Base-by-base conservation (phyloP, 2,888 invertebrate species). In the Mythimna pallens region DNA sequence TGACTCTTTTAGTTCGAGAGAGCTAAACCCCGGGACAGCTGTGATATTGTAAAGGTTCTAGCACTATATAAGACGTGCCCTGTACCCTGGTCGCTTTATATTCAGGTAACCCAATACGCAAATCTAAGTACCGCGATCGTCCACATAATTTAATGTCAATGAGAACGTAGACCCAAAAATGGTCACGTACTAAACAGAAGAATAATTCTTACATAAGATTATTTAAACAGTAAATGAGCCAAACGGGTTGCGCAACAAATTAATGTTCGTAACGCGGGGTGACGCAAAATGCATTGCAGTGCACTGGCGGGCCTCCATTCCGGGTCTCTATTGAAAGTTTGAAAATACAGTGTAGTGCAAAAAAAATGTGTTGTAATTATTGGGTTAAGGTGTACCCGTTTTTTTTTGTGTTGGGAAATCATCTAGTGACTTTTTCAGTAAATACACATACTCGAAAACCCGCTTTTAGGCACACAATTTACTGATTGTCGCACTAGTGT, bases 231-330 rank as follows among this genome's bases (percentile, higher is more conserved):
- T 61, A 71, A 80, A 80, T 81, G 54, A 68, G 78, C 67, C 76
- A 62, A 81, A 77, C 54, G 30, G 0, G 5, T 81, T 81, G 34
- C 55, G 78, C 14, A 80, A 80, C 68, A 68, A 81, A 65, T 81
- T 81, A 79, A 67, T 76, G 79, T 61, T 77, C 70, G 79, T 70
- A 77, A 81, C 79, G 57, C 20, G 40, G 65, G 70, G 78, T 80
- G 79, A 68, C 78, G 82, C 82, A 80, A 80, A 82, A 36, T 81
- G 67, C 83, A 81, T 50, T 68, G 62, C 76, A 65, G 68, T 79
- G 81, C 73, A 78, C 47, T 70, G 66, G 20, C 63, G 52, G 70
- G 64, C 43, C 34, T 25, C 52, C 58, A 76, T 77, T 67, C 70
- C 81, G 67, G 73, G 57, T 54, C 30, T 74, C 30, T 77, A 55